These are phyloP conservation scores for Trilocha varians DNA, from an alignment of 2,888 invertebrate genomes.

Conservation along the genomic window DNA sequence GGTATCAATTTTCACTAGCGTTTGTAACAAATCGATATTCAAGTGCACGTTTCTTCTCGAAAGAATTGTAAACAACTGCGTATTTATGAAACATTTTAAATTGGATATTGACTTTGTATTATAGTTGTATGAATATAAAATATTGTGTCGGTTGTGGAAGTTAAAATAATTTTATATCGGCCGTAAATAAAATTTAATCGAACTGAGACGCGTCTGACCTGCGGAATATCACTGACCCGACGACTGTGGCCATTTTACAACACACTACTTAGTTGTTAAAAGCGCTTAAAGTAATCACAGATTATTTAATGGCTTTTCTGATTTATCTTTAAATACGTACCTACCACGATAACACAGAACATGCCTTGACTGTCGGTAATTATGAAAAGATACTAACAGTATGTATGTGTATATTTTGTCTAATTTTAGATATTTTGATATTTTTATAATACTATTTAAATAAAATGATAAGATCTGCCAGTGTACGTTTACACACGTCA, in stretches of 20 bases:
- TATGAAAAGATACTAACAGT: too few species aligned
- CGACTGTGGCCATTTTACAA: conserved; percentile 14
- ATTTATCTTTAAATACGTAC: background rate
- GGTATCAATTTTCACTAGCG: conserved; percentile 52
- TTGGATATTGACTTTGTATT: too few species aligned
- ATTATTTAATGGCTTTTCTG: background rate
- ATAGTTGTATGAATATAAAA: too few species aligned
- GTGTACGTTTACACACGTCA: too few species aligned
- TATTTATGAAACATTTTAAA: too few species aligned
- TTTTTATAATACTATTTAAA: too few species aligned
- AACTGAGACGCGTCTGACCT: conserved; percentile 17
- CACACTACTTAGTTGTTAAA: conserved; percentile 8
- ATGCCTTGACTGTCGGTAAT: background rate
- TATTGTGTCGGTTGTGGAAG: conserved; percentile 40
- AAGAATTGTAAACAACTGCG: too few species aligned
- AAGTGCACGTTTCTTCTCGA: too few species aligned
- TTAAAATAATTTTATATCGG: conserved; percentile 52
- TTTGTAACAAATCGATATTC: conserved; percentile 13
- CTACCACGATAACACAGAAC: background rate
- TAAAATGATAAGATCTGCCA: too few species aligned
- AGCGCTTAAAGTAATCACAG: background rate
- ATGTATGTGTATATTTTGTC: too few species aligned
- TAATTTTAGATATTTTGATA: too few species aligned
- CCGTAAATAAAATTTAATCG: conserved; percentile 52
- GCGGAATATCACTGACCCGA: conserved; percentile 9